phyloP scores from a whole-genome alignment of 1,140 invertebrate genomes.

The Galendromus occidentalis region DNA sequence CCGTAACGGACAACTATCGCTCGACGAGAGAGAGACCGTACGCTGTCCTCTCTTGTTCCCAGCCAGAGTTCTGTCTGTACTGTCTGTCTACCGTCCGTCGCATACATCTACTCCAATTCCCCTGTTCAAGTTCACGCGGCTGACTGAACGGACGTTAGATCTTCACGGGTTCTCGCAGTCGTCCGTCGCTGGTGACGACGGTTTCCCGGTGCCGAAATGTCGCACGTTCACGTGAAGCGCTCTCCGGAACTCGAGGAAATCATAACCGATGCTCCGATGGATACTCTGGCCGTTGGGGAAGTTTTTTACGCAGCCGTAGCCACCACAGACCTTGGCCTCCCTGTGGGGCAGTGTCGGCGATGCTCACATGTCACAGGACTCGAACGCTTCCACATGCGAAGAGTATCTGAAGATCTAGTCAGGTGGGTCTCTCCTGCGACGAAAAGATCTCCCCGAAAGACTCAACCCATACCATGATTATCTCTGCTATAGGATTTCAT shows the following conservation, averaged over 20 bases:
- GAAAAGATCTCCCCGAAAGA: no score
- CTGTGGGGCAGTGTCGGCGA: neutral
- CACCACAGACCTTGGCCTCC: neutral
- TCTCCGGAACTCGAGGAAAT: slow-evolving; percentile 1
- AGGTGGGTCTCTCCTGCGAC: neutral
- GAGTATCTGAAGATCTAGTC: neutral
- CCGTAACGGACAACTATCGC: no score
- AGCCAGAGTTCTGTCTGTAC: no score
- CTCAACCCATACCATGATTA: no score
- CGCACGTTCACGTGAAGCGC: neutral
- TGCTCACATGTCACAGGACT: neutral
- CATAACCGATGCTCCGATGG: neutral
- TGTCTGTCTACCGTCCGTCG: no score
- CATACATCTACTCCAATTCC: no score
- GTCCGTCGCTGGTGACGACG: neutral
- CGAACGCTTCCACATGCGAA: slow-evolving; percentile 4
- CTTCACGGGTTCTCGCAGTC: no score
- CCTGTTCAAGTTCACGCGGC: no score
- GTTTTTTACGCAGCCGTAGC: slow-evolving; percentile 8
- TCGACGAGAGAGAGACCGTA: no score
- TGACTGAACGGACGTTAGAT: no score
- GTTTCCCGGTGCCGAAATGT: neutral
- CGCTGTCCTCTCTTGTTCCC: no score
- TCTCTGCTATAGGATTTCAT: no score
- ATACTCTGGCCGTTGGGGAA: neutral